A percentile compares a stretch with the other conserved stretches of the same genome.
Evolutionary conservation across 2,888 invertebrate species (phyloP).

Genomic region (Nipponacmea schrenckii): DNA sequence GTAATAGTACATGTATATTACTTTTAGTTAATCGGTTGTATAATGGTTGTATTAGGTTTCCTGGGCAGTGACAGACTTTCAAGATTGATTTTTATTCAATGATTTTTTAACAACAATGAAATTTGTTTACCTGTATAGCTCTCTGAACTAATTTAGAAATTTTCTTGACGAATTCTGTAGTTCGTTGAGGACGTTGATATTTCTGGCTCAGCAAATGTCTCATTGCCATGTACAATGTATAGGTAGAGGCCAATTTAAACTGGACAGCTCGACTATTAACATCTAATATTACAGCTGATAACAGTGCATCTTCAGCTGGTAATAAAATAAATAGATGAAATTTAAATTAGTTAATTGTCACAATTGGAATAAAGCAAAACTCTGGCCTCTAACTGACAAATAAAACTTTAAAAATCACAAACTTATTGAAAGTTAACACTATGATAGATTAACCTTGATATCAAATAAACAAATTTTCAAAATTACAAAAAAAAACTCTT

Average conservation of each 20-base stretch:
- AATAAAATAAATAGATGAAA: neutral
- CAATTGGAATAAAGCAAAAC: neutral
- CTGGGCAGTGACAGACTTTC: no score
- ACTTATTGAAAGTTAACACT: no score
- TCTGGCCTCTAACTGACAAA: no score
- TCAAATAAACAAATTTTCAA: no score
- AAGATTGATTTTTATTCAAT: no score
- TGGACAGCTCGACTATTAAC: conserved; percentile 74
- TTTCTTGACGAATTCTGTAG: conserved; percentile 89
- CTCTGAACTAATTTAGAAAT: conserved; percentile 86
- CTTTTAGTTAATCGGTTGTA: no score
- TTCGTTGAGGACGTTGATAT: conserved; percentile 88
- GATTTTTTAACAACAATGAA: no score
- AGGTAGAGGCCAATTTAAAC: conserved; percentile 96
- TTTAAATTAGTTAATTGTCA: neutral
- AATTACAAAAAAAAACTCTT: no score
- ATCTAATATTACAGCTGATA: conserved; percentile 87
- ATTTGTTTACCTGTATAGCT: conserved; percentile 78
- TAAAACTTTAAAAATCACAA: no score
- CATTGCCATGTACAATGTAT: conserved; percentile 93
- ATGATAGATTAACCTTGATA: no score
- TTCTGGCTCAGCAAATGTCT: conserved; percentile 93
- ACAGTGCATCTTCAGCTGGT: conserved; percentile 86
- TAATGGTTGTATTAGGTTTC: no score
- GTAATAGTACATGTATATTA: no score